A percentile compares a stretch with the other conserved stretches of the same genome.
Evolutionary conservation across 2,113 vertebrate genomes (phyloP).

Genomic region (Axis porcinus): DNA sequence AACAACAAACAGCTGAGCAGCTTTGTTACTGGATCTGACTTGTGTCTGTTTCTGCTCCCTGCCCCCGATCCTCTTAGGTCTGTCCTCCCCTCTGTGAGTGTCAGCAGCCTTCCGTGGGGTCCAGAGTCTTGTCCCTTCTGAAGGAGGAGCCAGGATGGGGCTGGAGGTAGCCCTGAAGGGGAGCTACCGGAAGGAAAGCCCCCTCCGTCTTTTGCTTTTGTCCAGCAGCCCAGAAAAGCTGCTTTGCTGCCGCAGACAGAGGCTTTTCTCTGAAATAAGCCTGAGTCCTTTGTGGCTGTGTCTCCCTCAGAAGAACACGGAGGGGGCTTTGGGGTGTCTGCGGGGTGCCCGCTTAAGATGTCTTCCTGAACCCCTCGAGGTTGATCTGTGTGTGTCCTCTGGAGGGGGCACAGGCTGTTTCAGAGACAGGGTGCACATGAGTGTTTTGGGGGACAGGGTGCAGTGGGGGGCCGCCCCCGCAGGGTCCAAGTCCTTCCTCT

Average conservation of each 20-base stretch:
- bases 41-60: not conserved
- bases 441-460: too few species aligned
- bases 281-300: not conserved
- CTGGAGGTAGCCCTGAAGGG: not conserved
- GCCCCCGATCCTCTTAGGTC: not conserved
- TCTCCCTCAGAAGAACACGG: not conserved
- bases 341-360: conserved; percentile 1
- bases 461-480: accelerated
- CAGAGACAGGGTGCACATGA: accelerated
- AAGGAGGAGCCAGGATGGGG: not conserved
- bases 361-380: conserved; percentile 47
- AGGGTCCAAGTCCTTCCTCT: not conserved
- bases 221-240: not conserved
- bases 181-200: not conserved
- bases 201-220: not conserved
- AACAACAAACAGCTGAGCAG: too few species aligned
- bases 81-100: too few species aligned
- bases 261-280: conserved; percentile 2
- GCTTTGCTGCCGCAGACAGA: not conserved
- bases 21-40: too few species aligned
- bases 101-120: not conserved
- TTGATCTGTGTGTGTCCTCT: not conserved
- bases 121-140: not conserved
- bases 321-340: conserved; percentile 16
- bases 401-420: not conserved